Percentiles rank a stretch among this genome's conserved stretches.
These are phyloP conservation scores for Brienomyrus brachyistius DNA, from an alignment of 2,113 vertebrate species.

Conservation along the genomic window DNA sequence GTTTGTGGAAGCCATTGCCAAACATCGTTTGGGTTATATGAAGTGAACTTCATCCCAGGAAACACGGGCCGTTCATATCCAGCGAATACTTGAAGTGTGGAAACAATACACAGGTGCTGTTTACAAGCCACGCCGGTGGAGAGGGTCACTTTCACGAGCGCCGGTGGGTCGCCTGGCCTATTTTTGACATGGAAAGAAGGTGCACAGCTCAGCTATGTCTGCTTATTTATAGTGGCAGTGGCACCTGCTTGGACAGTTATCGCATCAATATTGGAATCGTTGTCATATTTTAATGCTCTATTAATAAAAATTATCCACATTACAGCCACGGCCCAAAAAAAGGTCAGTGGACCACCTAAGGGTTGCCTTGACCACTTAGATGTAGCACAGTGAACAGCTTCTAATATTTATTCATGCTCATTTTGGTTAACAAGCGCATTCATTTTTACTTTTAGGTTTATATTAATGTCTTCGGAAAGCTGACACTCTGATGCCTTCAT, in stretches of 20 bases:
- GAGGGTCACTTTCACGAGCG: background rate
- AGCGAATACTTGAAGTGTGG: background rate
- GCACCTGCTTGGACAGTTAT: slow-evolving; percentile 59
- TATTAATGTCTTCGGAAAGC: background rate
- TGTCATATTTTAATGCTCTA: background rate
- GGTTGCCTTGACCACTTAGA: background rate
- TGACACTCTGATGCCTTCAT: background rate
- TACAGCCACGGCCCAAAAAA: background rate
- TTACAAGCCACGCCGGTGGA: background rate
- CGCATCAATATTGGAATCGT: background rate
- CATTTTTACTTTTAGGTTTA: background rate
- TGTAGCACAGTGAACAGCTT: background rate
- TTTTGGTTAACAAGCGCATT: background rate
- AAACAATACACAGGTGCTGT: background rate
- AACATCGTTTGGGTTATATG: background rate
- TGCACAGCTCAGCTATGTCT: slow-evolving; percentile 19
- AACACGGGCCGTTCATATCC: background rate
- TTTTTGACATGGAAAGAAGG: slow-evolving; percentile 38
- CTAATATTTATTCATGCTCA: background rate
- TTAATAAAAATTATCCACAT: background rate
- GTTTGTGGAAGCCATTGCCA: background rate
- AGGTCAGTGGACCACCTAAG: background rate
- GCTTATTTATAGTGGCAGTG: slow-evolving; percentile 37
- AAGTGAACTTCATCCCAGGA: background rate
- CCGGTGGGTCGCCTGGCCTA: background rate